These are phyloP conservation scores for Spilogale gracilis DNA, from an alignment of 2,113 vertebrate species.

Conservation along the genomic window DNA sequence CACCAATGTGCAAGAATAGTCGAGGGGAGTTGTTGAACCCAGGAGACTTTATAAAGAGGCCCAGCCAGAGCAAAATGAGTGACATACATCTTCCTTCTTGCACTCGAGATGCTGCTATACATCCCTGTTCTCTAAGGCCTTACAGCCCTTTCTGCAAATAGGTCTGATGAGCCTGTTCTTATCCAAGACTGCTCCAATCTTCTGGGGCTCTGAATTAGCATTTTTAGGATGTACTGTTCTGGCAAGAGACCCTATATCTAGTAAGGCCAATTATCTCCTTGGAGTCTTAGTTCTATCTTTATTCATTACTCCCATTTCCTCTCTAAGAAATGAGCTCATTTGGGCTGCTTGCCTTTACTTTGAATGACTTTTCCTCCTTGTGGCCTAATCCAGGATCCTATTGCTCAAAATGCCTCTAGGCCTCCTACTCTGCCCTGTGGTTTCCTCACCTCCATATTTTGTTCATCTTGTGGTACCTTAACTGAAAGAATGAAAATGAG, in stretches of 20 bases:
- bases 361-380: slow-evolving; percentile 75
- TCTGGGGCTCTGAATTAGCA: slow-evolving; percentile 80
- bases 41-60: background rate
- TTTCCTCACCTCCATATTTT: background rate
- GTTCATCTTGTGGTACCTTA: background rate
- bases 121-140: slow-evolving; percentile 53
- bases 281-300: slow-evolving; percentile 80
- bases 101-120: background rate
- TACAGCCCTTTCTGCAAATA: slow-evolving; percentile 67
- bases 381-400: slow-evolving; percentile 59
- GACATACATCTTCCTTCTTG: background rate
- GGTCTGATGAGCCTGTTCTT: slow-evolving; percentile 72
- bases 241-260: slow-evolving; percentile 79
- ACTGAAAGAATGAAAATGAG: background rate
- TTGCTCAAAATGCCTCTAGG: background rate
- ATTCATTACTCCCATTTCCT: slow-evolving; percentile 81
- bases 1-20: rapidly evolving
- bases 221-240: slow-evolving; percentile 77
- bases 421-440: background rate
- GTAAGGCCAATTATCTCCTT: slow-evolving; percentile 81
- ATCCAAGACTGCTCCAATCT: slow-evolving; percentile 58
- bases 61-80: background rate
- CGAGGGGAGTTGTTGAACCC: background rate
- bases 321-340: slow-evolving; percentile 72
- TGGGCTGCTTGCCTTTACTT: slow-evolving; percentile 65